Evolutionary conservation across 2,888 invertebrate genomes (phyloP).

Genomic region (Agapostemon virescens): DNA sequence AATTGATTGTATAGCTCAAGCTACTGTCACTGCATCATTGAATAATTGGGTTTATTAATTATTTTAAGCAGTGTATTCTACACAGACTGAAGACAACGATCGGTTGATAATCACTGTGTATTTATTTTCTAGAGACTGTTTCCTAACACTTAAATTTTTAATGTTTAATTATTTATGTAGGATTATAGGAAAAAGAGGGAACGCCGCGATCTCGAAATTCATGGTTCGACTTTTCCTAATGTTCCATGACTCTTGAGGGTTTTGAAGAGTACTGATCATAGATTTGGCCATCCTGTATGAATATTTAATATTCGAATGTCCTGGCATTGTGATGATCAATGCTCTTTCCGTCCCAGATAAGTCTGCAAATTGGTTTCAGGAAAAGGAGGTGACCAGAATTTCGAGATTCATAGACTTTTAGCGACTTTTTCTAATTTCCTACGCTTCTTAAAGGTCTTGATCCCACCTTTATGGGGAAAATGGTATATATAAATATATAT

Average conservation of each 20-base stretch:
- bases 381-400: neutral
- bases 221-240: neutral
- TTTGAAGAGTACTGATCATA: neutral
- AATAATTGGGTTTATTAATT: conserved; percentile 4
- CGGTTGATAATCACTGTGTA: conserved; percentile 60
- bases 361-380: neutral
- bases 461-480: neutral
- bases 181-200: neutral
- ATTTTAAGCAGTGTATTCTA: conserved; percentile 17
- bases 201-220: neutral
- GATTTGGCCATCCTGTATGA: neutral
- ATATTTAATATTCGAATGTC: neutral
- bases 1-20: conserved; percentile 21
- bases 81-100: conserved; percentile 45
- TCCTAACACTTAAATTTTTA: conserved; percentile 44
- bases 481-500: conserved; percentile 7
- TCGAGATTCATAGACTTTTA: neutral
- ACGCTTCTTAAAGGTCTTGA: neutral
- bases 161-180: conserved; percentile 44
- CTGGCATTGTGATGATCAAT: neutral
- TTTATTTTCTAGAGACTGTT: conserved; percentile 55
- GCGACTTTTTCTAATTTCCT: conserved; percentile 5
- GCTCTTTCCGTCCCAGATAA: neutral
- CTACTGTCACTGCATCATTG: conserved; percentile 2
- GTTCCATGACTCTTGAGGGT: neutral